phyloP scores from a whole-genome alignment of 2,113 vertebrate species.

The Indicator indicator region DNA sequence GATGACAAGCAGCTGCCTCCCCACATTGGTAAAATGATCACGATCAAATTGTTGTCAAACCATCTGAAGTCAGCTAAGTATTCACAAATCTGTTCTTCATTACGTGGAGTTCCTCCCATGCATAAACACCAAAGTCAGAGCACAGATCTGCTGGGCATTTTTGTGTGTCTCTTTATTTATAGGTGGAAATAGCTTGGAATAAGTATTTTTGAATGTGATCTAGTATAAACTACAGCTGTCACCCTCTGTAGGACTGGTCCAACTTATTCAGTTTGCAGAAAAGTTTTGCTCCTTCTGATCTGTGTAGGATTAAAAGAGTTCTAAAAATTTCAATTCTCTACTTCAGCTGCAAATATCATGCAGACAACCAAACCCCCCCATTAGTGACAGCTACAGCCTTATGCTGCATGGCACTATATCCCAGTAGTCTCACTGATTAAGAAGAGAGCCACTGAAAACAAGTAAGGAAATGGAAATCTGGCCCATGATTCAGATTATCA shows the following conservation, averaged over 20 bases:
- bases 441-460: not conserved
- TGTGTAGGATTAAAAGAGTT: not conserved
- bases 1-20: not conserved
- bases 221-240: not conserved
- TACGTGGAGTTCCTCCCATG: not conserved
- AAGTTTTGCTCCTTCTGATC: not conserved
- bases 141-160: not conserved
- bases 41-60: accelerated
- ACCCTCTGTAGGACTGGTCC: not conserved
- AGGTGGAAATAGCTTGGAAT: not conserved
- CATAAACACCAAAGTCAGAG: not conserved
- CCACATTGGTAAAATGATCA: not conserved
- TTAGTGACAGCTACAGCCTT: not conserved
- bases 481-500: not conserved
- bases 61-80: not conserved
- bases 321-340: not conserved
- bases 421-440: not conserved
- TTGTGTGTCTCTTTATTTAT: not conserved
- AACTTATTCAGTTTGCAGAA: not conserved
- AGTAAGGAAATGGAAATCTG: not conserved
- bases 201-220: not conserved
- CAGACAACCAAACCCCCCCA: not conserved
- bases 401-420: not conserved
- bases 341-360: not conserved
- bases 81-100: not conserved